Evolutionary conservation across 2,888 invertebrate species (phyloP).

Genomic region (Gisinianus flammeolus): DNA sequence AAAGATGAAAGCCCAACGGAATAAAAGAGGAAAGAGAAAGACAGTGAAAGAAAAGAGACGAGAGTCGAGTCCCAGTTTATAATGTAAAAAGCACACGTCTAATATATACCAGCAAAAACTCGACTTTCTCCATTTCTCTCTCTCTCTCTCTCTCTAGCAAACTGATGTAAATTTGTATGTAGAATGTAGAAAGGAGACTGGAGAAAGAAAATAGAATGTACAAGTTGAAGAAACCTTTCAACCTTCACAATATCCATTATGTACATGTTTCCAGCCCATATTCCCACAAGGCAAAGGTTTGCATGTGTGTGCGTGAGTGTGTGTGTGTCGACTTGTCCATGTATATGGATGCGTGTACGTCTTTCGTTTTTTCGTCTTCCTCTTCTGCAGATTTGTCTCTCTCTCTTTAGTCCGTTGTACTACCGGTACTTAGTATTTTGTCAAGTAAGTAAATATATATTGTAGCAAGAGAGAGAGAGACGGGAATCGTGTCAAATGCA

Average conservation of each 20-base stretch:
- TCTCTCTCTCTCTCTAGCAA: not conserved
- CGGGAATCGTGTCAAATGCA: too few species aligned
- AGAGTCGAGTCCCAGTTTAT: too few species aligned
- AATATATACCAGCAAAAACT: too few species aligned
- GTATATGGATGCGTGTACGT: too few species aligned
- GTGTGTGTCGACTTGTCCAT: not conserved
- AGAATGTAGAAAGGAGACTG: not conserved
- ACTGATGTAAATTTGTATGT: not conserved
- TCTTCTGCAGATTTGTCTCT: too few species aligned
- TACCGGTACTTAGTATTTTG: not conserved
- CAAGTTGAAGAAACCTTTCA: not conserved
- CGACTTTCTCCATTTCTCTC: too few species aligned
- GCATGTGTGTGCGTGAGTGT: not conserved
- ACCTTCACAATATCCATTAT: not conserved
- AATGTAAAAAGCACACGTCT: too few species aligned
- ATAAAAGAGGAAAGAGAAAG: slow-evolving; percentile 24
- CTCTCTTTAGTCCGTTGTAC: too few species aligned
- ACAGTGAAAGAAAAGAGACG: too few species aligned
- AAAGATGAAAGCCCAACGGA: slow-evolving; percentile 33
- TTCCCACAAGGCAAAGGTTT: not conserved
- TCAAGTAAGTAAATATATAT: slow-evolving; percentile 4
- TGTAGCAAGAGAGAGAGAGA: too few species aligned
- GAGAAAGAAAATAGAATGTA: not conserved
- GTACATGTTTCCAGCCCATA: not conserved
- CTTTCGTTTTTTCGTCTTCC: too few species aligned